Base-by-base conservation (phyloP, 2,797 vertebrate genomes). In the Trematomus bernacchii region DNA sequence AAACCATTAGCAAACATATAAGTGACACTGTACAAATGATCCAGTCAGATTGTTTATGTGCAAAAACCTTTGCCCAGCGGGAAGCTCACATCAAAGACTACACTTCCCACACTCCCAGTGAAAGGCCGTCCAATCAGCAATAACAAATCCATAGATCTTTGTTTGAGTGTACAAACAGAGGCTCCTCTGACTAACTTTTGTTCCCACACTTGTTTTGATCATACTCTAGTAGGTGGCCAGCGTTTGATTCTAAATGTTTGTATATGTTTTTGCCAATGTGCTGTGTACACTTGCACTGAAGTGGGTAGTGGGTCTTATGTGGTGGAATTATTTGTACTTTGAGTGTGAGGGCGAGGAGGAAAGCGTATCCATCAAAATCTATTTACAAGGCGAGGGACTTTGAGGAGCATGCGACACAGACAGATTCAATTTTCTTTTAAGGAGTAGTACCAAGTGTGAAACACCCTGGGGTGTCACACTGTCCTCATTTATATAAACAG, bases 401-500 rank as follows among this genome's bases (percentile, higher is more conserved):
- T 80, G 89, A 92, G 90, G 82, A 87, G 88, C 87, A 87, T 79
- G 86, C 73, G 83, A 89, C 85, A 90, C 81, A 88, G 71, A 87
- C 71, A 80, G 73, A 86, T 87, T 88, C 42, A 53, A 18, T 73
- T 88, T 90, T 90, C 87, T 89, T 85, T 88, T 48, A 89, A 79
- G 84, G 57, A 82, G 72, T 81, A 84, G 85, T 80, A 90, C 82
- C 86, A 85, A 92, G 84, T 91, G 87, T 84, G 87, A 93, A 90
- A 92, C 87, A 90, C 89, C 93, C 92, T 85, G 89, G 91, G 92
- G 93, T 93, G 91, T 93, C 91, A 83, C 88, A 82, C 78, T 94
- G 92, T 91, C 92, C 93, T 92, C 89, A 88, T 94, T 94, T 93
- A 92, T 90, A 91, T 80, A 93, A 92, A 91, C 90, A 93, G 87